These are phyloP conservation scores for Chloromyia formosa DNA, from an alignment of 2,888 invertebrate genomes.

Conservation along the genomic window DNA sequence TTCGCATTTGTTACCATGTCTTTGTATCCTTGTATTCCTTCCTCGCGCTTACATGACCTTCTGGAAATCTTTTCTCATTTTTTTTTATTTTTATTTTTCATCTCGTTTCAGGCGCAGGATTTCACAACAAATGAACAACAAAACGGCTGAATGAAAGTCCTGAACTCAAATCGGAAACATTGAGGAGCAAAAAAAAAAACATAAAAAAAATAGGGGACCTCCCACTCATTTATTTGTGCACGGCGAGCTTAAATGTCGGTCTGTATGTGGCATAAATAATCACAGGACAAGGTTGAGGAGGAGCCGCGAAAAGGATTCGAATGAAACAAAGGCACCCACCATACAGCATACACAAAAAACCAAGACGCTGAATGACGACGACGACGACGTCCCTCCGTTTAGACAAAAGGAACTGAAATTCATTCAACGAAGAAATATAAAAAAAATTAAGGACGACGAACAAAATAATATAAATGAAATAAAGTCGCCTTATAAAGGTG, in stretches of 20 bases:
- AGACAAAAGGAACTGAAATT: conserved; percentile 1
- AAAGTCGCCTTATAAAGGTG: conserved; percentile 9
- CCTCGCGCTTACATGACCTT: background rate
- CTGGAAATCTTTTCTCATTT: no score
- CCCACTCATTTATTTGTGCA: no score
- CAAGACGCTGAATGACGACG: background rate
- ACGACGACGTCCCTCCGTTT: background rate
- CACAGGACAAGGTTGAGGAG: background rate
- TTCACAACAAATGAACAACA: conserved; percentile 12
- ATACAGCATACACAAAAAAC: background rate
- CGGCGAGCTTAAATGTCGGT: background rate
- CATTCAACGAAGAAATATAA: conserved; percentile 21
- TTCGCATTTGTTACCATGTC: background rate
- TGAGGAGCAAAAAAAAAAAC: no score
- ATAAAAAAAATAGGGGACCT: no score
- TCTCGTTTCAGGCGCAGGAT: background rate
- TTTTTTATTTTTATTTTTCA: no score
- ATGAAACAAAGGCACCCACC: background rate
- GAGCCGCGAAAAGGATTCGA: background rate
- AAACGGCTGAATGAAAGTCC: background rate
- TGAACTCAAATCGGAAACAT: no score
- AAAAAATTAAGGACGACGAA: background rate
- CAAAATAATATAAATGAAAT: conserved; percentile 27
- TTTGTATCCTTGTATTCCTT: background rate
- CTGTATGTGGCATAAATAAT: background rate